Evolutionary conservation across 2,113 vertebrate species (phyloP).

Genomic region (Oreamnos americanus): DNA sequence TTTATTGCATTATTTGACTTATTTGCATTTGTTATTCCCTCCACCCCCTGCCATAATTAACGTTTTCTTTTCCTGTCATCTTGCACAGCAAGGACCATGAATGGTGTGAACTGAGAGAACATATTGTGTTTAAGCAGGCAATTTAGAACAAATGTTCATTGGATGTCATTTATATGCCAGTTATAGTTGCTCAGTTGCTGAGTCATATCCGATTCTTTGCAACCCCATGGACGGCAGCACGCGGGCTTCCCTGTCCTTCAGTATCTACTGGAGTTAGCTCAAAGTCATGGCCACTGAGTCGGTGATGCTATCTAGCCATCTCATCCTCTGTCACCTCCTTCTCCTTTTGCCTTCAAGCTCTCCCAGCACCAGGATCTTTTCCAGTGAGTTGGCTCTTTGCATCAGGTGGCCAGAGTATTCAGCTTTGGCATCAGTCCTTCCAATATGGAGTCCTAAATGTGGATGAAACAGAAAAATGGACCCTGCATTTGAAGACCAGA

Average conservation of each 20-base stretch:
- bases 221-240: background rate
- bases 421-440: background rate
- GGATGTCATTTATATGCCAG: background rate
- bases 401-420: background rate
- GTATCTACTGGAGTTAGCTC: background rate
- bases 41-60: background rate
- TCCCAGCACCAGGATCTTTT: background rate
- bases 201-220: background rate
- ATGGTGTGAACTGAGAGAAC: background rate
- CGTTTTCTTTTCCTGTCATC: background rate
- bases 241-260: background rate
- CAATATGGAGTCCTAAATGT: background rate
- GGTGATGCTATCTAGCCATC: background rate
- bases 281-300: background rate
- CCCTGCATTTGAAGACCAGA: background rate
- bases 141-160: background rate
- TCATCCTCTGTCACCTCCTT: background rate
- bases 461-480: background rate
- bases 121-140: background rate
- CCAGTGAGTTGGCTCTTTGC: background rate
- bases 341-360: background rate
- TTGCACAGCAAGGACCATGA: background rate
- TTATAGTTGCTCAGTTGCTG: background rate
- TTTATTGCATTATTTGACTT: background rate
- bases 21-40: background rate